Conservation (phyloP, 2,797 vertebrate genomes). For the Scolopax bukidnonensis region DNA sequence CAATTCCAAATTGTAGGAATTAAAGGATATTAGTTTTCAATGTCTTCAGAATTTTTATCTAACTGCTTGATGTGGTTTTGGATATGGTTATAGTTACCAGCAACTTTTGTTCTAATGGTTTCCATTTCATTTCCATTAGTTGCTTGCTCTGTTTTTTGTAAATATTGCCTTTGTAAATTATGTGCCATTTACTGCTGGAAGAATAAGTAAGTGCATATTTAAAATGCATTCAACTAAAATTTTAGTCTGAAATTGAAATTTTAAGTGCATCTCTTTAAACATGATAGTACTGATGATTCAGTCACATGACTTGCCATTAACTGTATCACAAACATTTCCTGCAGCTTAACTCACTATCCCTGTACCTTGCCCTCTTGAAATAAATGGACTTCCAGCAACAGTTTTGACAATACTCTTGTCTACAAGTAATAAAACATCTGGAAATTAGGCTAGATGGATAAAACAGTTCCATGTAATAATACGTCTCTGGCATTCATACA, state of each 20-base stretch:
- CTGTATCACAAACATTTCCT: constrained; percentile 56
- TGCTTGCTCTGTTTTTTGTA: constrained; percentile 57
- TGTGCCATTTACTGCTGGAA: constrained; percentile 57
- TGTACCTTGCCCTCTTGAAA: constrained; percentile 64
- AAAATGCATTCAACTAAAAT: constrained; percentile 58
- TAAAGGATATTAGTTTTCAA: not conserved
- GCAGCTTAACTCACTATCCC: constrained; percentile 36
- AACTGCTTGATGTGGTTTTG: not conserved
- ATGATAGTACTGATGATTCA: constrained; percentile 51
- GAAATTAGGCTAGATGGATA: constrained; percentile 80
- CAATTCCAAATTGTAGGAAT: not conserved
- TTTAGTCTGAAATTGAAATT: constrained; percentile 48
- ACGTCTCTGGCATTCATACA: constrained; percentile 76
- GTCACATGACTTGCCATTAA: constrained; percentile 57
- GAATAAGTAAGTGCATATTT: constrained; percentile 33
- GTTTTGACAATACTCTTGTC: constrained; percentile 76
- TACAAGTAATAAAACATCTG: constrained; percentile 81
- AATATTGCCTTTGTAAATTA: constrained; percentile 57
- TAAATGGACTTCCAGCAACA: constrained; percentile 73
- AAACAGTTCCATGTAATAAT: constrained; percentile 79
- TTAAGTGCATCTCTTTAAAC: constrained; percentile 56
- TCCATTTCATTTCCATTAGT: constrained; percentile 38
- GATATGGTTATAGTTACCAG: not conserved
- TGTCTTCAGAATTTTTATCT: not conserved
- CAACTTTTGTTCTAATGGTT: constrained; percentile 19